Evolutionary conservation across 1,140 invertebrate genomes (phyloP), one percentile per base, ranked within the genome.

Genomic region (Lordiphosa clarofinis): DNA sequence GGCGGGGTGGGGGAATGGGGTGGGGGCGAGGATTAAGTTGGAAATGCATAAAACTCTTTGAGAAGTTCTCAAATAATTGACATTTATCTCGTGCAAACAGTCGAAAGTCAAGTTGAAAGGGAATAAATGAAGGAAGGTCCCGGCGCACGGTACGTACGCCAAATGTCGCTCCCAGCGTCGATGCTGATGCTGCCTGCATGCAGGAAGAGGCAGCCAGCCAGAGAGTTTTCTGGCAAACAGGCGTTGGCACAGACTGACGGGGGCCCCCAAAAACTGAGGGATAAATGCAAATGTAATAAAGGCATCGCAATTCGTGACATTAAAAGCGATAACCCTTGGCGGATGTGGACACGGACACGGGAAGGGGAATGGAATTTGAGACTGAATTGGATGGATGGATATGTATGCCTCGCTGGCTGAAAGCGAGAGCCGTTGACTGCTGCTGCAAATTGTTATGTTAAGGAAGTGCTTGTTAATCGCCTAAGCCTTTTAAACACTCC

Each of bases 21-120:
- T n/a, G 33, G 4, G n/a, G 24, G 19, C n/a, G 47, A 36, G 37
- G 48, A 52, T 52, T 52, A 38, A 52, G 48, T 38, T 52, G 33
- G 36, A 52, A 52, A 52, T 52, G 48, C 48, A 52, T 52, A 52
- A 52, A 52, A 52, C 48, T 52, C 48, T 52, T 54, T 56, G 53
- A 56, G 40, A 56, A 56, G 39, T 56, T 56, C 40, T 56, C 39
- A 56, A 56, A 56, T 56, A 56, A 56, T 56, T 56, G 53, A 56
- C 53, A 56, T 56, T 56, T 56, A 56, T 56, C 53, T 56, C 53
- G 28, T 56, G 53, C 53, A 56, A 56, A 56, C 53, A 56, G 53
- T 56, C 53, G 40, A 56, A 56, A 56, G 53, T 56, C 53, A 52
- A 56, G 40, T 56, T 42, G 33, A 56, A 56, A 56, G 53, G 24